Percentiles rank a stretch among this genome's conserved stretches.
These are phyloP conservation scores for Parauchenoglanis ngamensis DNA, from an alignment of 2,797 vertebrate genomes.

Conservation along the genomic window DNA sequence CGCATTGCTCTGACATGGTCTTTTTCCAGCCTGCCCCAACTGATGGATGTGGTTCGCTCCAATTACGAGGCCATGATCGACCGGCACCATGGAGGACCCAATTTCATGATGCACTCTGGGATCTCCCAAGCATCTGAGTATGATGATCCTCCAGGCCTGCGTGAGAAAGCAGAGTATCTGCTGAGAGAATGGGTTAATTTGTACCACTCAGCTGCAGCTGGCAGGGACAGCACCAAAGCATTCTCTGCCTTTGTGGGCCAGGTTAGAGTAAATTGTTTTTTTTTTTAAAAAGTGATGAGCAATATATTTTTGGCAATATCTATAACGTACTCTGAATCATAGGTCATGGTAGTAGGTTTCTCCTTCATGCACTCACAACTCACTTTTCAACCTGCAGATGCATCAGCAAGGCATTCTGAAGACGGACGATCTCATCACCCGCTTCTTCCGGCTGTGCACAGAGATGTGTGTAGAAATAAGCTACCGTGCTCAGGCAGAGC, in stretches of 20 bases:
- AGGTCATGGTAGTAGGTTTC: neutral
- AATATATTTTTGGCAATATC: neutral
- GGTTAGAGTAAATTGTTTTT: conserved; percentile 70
- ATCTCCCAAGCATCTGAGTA: conserved; percentile 99
- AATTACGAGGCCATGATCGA: conserved; percentile 99
- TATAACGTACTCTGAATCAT: neutral
- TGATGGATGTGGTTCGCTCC: conserved; percentile 98
- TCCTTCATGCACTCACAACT: neutral
- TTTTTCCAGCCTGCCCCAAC: conserved; percentile 86
- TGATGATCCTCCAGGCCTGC: conserved; percentile 94
- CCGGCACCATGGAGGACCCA: conserved; percentile 95
- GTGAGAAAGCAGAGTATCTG: conserved; percentile 98
- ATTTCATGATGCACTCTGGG: conserved; percentile 99
- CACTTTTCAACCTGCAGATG: conserved; percentile 78
- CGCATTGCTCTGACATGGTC: no score
- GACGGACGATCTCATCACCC: conserved; percentile 97
- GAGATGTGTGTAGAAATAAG: conserved; percentile 99
- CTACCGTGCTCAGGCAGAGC: conserved; percentile 95
- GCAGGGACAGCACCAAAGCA: conserved; percentile 98
- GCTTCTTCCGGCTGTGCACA: conserved; percentile 98
- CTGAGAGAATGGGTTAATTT: conserved; percentile 99
- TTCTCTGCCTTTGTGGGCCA: conserved; percentile 99
- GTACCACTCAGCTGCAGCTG: conserved; percentile 97
- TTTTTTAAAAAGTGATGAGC: neutral
- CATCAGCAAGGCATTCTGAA: conserved; percentile 99